Evolutionary conservation across 2,797 vertebrate species (phyloP).

Genomic region (Petrocephalus schoutedeni): DNA sequence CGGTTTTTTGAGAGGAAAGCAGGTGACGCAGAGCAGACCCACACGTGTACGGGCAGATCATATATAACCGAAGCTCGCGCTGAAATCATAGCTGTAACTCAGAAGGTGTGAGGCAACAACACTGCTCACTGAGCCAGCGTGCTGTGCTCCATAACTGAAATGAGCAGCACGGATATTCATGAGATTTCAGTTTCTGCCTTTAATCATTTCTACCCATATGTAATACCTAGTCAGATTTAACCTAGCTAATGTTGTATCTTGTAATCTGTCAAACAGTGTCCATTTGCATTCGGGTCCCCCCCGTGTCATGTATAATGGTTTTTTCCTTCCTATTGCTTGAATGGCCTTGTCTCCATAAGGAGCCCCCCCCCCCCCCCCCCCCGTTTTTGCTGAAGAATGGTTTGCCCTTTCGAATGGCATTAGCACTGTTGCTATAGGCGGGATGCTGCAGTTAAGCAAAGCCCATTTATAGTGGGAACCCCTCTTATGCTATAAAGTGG

Average conservation of each 20-base stretch:
- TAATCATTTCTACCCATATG: neutral
- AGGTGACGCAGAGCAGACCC: neutral
- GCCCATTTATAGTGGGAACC: neutral
- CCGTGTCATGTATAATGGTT: neutral
- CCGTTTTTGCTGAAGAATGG: neutral
- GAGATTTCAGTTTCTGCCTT: neutral
- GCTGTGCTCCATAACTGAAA: neutral
- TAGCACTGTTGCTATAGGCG: neutral
- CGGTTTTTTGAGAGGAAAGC: neutral
- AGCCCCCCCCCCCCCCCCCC: neutral
- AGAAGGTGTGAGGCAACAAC: constrained; percentile 6
- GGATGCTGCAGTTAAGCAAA: neutral
- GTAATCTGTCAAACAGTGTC: neutral
- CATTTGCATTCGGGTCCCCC: neutral
- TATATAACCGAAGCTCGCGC: neutral
- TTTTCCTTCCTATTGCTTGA: neutral
- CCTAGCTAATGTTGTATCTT: neutral
- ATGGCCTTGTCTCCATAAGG: neutral
- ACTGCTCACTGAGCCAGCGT: neutral
- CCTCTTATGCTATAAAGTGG: constrained; percentile 2
- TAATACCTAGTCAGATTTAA: neutral
- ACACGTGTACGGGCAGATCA: neutral
- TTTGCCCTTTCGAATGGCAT: neutral
- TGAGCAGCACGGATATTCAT: neutral
- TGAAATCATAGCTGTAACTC: neutral